These are phyloP conservation scores for Hecatera dysodea DNA, from an alignment of 2,888 invertebrate species.

Conservation along the genomic window DNA sequence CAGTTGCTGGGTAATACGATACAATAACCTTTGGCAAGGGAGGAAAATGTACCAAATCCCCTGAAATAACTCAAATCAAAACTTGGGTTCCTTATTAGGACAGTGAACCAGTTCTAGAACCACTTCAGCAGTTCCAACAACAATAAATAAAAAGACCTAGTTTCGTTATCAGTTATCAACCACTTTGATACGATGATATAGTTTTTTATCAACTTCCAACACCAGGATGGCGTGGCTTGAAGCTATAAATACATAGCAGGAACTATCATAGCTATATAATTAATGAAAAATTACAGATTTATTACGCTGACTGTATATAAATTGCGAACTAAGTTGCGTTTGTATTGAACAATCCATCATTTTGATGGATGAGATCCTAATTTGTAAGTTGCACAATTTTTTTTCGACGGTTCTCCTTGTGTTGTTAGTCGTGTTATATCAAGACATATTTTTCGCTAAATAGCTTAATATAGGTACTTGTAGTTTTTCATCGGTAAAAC, in stretches of 20 bases:
- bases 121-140: constrained; percentile 6
- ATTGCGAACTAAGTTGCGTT: constrained; percentile 25
- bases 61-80: too few relatives aligned
- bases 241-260: constrained; percentile 45
- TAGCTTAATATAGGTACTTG: background rate
- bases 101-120: background rate
- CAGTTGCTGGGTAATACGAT: too few relatives aligned
- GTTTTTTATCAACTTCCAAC: constrained; percentile 42
- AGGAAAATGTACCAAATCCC: too few relatives aligned
- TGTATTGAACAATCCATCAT: constrained; percentile 40
- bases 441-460: background rate
- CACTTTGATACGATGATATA: constrained; percentile 52
- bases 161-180: constrained; percentile 63
- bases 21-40: too few relatives aligned
- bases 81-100: background rate
- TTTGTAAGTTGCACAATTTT: background rate
- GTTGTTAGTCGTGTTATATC: background rate
- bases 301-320: constrained; percentile 24
- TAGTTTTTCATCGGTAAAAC: background rate
- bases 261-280: constrained; percentile 33
- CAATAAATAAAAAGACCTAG: constrained; percentile 48
- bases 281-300: constrained; percentile 44
- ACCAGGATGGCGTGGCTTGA: constrained; percentile 47
- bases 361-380: constrained; percentile 44
- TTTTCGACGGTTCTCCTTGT: background rate